Conservation (phyloP, 1,140 invertebrate genomes). For the Drosophila micromelanica region DNA sequence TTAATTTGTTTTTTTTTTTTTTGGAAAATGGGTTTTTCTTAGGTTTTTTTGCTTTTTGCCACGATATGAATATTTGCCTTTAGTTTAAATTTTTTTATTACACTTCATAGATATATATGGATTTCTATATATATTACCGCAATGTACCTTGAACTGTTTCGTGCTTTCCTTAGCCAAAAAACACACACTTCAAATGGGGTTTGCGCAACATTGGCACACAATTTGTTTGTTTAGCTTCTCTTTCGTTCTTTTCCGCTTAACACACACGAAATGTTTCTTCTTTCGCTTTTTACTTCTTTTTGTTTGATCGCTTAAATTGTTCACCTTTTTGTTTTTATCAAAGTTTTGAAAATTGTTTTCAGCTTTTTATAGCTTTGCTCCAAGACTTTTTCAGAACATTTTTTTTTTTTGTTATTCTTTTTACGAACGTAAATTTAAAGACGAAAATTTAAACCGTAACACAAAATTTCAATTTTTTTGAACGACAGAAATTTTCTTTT, state of each 20-base stretch:
- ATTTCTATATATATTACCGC: conserved; percentile 41
- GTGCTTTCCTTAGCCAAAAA: conserved; percentile 45
- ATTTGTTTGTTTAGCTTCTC: conserved; percentile 27
- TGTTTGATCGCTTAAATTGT: conserved; percentile 35
- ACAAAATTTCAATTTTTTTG: conserved; percentile 64
- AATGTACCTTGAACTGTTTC: conserved; percentile 33
- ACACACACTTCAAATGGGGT: conserved; percentile 34
- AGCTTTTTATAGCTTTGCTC: conserved; percentile 45
- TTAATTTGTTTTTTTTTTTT: conserved; percentile 46
- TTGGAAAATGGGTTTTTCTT: conserved; percentile 49
- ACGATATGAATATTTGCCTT: conserved; percentile 74
- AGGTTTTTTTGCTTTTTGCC: conserved; percentile 41
- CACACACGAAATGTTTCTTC: conserved; percentile 40
- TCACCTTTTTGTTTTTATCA: conserved; percentile 63
- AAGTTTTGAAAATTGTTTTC: conserved; percentile 68
- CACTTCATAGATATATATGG: conserved; percentile 9
- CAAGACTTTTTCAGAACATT: conserved; percentile 70
- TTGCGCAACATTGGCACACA: conserved; percentile 53
- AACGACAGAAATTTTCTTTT: conserved; percentile 54
- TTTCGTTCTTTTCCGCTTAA: neutral
- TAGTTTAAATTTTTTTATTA: conserved; percentile 46
- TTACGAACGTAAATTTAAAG: conserved; percentile 71
- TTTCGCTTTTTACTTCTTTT: conserved; percentile 16
- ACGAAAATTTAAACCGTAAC: conserved; percentile 72
- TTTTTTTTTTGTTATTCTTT: conserved; percentile 38